Base-by-base conservation (phyloP, 2,888 invertebrate species). In the Torymus tubicola region DNA sequence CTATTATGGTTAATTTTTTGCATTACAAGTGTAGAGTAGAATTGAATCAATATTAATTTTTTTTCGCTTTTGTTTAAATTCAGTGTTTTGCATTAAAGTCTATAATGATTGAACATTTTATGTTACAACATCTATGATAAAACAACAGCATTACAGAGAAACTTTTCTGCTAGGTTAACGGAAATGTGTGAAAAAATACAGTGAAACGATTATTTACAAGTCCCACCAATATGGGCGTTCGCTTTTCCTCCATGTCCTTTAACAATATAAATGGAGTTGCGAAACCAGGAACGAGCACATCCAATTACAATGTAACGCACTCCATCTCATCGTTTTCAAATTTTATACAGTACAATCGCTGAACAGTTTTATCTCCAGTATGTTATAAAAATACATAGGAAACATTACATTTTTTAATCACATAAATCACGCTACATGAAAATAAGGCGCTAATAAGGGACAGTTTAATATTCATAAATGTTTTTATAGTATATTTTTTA, bases 61-160 rank as follows among this genome's bases (percentile, higher is more conserved):
- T 69, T 53, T 52, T 11, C 42, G 10, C 42, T 16, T 50, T 61
- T 64, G 72, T 60, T 13, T 42, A 14, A n/a, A 55, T 68, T 74
- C 50, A 5, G 24, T 42, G 57, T 53, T 69, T 74, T 61, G 18
- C 5, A 16, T 65, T 70, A 64, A 58, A 64, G 42, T 58, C 18
- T 76, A 71, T 53, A 16, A 72, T 52, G 18, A 21, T 67, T 69
- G 31, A 79, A 69, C 60, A 61, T 73, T 55, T 72, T 60, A 77
- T 55, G 55, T 57, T 5, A 80, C 42, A 78, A 78, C 55, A 75
- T 5, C 31, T 31, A 78, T 8, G 78, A 78, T 67, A 81, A 81
- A 78, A 78, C 57, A 53, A 78, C 75, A 78, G 78, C 21, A 68
- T 78, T 81, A 81, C 75, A 81, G 78, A 72, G 71, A 69, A 81